Percentiles rank a stretch among this genome's conserved stretches.
Evolutionary conservation across 2,888 invertebrate genomes (phyloP).

Genomic region (Thyatira batis): DNA sequence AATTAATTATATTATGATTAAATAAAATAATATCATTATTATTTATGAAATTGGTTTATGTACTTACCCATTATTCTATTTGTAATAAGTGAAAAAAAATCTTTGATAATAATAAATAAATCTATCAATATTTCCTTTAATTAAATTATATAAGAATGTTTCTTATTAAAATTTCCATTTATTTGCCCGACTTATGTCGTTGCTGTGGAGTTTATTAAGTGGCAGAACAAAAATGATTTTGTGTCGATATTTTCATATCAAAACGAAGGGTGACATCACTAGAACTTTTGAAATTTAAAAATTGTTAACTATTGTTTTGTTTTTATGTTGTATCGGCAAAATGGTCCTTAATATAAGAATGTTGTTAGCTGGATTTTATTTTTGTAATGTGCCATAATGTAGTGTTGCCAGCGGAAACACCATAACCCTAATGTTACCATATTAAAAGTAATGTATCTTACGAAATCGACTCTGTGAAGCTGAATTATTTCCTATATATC

Average conservation of each 20-base stretch:
- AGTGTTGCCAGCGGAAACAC: slow-evolving; percentile 78
- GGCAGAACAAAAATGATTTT: neutral
- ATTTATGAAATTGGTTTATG: slow-evolving; percentile 72
- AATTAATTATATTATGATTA: slow-evolving; percentile 43
- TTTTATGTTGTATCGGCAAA: slow-evolving; percentile 42
- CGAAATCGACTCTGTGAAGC: slow-evolving; percentile 37
- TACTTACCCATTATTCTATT: slow-evolving; percentile 67
- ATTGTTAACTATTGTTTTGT: slow-evolving; percentile 39
- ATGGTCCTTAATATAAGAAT: slow-evolving; percentile 79
- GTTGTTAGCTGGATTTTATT: slow-evolving; percentile 54
- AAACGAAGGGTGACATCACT: slow-evolving; percentile 11
- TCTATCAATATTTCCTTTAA: slow-evolving; percentile 43
- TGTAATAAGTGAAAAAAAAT: slow-evolving; percentile 36
- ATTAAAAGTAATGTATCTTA: slow-evolving; percentile 43
- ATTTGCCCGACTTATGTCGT: slow-evolving; percentile 22
- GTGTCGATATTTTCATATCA: neutral
- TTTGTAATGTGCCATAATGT: slow-evolving; percentile 75
- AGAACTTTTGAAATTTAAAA: slow-evolving; percentile 22
- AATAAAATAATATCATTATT: slow-evolving; percentile 42
- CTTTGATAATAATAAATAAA: slow-evolving; percentile 44
- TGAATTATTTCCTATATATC: slow-evolving; percentile 64
- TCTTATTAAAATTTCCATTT: slow-evolving; percentile 44
- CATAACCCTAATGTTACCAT: slow-evolving; percentile 76
- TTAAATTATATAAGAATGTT: slow-evolving; percentile 44
- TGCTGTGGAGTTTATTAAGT: neutral